These are phyloP conservation scores for Scartelaos histophorus DNA, from an alignment of 2,113 vertebrate genomes.

Conservation along the genomic window DNA sequence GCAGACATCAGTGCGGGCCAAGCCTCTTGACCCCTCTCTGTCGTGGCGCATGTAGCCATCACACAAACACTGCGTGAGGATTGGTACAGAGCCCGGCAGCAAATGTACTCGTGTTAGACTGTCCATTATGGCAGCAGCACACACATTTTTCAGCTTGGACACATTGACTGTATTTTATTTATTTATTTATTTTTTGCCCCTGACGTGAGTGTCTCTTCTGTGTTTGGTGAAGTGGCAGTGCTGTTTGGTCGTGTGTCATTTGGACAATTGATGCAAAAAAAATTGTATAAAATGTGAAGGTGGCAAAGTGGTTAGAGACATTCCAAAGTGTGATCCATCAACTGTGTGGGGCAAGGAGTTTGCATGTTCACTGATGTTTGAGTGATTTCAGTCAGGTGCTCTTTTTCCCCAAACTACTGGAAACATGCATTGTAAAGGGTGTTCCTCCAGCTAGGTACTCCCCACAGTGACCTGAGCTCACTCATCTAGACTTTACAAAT, in stretches of 20 bases:
- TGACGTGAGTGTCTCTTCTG: background rate
- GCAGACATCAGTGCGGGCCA: conserved; percentile 69
- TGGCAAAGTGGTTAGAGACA: too few relatives aligned
- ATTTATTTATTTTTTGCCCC: conserved; percentile 15
- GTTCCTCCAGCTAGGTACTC: background rate
- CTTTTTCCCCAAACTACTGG: background rate
- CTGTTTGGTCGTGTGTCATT: background rate
- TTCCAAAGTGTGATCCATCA: too few relatives aligned
- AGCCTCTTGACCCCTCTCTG: conserved; percentile 67
- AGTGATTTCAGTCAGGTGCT: background rate
- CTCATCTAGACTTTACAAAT: too few relatives aligned
- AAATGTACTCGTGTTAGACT: conserved; percentile 44
- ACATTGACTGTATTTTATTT: conserved; percentile 16
- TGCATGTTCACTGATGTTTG: background rate
- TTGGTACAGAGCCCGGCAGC: conserved; percentile 36
- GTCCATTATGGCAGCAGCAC: conserved; percentile 20
- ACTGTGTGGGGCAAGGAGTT: background rate
- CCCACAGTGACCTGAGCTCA: too few relatives aligned
- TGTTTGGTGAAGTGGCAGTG: background rate
- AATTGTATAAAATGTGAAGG: background rate
- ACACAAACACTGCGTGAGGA: conserved; percentile 36
- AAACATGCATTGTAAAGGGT: background rate
- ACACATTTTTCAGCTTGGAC: conserved; percentile 26
- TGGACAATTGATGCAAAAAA: background rate
- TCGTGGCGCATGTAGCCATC: conserved; percentile 58